phyloP scores from a whole-genome alignment of 2,888 invertebrate genomes.

The Euplagia quadripunctaria region DNA sequence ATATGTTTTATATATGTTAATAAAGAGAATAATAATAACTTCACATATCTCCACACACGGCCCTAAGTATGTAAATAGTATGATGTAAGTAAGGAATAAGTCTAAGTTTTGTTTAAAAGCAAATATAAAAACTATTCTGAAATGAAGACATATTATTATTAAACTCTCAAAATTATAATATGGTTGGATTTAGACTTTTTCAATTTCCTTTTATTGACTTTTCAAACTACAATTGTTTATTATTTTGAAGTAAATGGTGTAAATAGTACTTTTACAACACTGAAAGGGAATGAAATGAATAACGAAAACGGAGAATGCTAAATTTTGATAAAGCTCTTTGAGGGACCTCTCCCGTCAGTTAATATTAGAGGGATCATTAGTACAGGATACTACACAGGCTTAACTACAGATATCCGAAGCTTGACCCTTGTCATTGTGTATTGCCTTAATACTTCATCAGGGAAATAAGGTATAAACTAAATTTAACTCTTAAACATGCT shows the following conservation, averaged over 20 bases:
- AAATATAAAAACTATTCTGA: no score
- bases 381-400: slow-evolving; percentile 8
- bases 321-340: neutral
- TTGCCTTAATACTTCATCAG: slow-evolving; percentile 17
- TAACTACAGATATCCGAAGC: slow-evolving; percentile 4
- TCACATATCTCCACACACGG: no score
- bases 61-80: no score
- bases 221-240: neutral
- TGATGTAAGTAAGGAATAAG: no score
- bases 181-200: no score
- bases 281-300: neutral
- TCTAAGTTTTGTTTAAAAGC: no score
- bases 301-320: neutral
- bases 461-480: neutral
- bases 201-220: no score
- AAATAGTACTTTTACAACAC: neutral
- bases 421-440: slow-evolving; percentile 23
- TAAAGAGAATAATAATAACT: no score
- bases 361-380: neutral
- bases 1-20: no score
- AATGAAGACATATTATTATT: no score
- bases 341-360: slow-evolving; percentile 2
- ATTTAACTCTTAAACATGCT: neutral
- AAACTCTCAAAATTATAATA: no score
- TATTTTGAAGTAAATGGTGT: neutral